Base-by-base conservation (phyloP, 2,888 invertebrate species). In the Meliscaeva auricollis region DNA sequence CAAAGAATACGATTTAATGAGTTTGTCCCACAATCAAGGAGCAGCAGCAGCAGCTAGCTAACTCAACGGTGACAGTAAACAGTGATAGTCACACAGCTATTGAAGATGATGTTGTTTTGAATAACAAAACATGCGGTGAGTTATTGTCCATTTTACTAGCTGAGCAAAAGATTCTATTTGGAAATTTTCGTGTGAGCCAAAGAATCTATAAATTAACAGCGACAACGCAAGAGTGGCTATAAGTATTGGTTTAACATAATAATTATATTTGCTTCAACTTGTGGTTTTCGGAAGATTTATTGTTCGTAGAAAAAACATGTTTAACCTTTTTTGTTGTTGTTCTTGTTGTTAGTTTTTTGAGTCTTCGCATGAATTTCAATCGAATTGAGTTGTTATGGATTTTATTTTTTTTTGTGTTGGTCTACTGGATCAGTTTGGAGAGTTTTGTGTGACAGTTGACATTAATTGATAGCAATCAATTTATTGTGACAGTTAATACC, bases 201-300 rank as follows among this genome's bases (percentile, higher is more conserved):
- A 52, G 30, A 58, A 30, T 17, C 46, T 46, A 50, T 22, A n/a
- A 35, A 68, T 38, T 46, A 50, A 54, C 52, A 15, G 6, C 62
- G 54, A 54, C 72, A 80, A 80, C 48, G 1, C 50, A 20, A 35
- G 11, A 81, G 76, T 77, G 68, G 72, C 69, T 69, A 44, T 69
- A n/a, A n/a, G n/a, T n/a, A 50, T 32, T 35, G 72, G 62, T 75
- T 85, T 80, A 73, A 64, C 74, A 78, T 84, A 83, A 66, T 62
- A 32, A 73, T 26, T 26, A 26, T 26, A n/a, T 77, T 77, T 77
- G 76, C 69, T 73, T 81, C 69, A 64, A 68, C 48, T 85, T 58
- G 70, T 73, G 76, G 68, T 62, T 72, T 68, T 9, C 38, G 11
- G 11, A 44, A 68, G 85, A 81, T 85, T 85, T 81, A 81, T 81